Percentiles rank a stretch among this genome's conserved stretches.
Conservation (phyloP, 2,888 invertebrate genomes). For the Apamea sordens region DNA sequence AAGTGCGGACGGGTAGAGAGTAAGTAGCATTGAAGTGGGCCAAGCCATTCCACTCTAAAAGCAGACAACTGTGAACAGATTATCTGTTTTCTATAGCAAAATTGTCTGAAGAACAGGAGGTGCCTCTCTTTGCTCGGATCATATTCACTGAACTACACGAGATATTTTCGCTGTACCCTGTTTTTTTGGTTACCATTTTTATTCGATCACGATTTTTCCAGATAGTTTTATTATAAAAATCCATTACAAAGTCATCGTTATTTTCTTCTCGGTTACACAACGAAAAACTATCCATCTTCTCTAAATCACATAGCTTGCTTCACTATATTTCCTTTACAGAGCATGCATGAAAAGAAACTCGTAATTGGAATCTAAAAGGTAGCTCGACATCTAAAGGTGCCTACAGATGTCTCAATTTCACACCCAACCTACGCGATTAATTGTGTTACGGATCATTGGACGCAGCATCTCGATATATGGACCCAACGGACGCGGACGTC, state of each 20-base stretch:
- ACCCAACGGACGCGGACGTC: slow-evolving; percentile 38
- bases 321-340: slow-evolving; percentile 8
- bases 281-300: neutral
- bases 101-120: neutral
- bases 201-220: neutral
- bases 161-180: neutral
- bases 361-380: slow-evolving; percentile 47
- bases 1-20: neutral
- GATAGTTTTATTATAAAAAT: too few species aligned
- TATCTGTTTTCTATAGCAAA: neutral
- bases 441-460: slow-evolving; percentile 57
- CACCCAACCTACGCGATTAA: slow-evolving; percentile 52
- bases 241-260: neutral
- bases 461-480: slow-evolving; percentile 51
- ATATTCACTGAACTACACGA: neutral
- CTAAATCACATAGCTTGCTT: neutral
- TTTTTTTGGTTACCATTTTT: neutral
- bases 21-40: neutral
- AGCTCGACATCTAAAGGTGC: slow-evolving; percentile 31
- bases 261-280: neutral
- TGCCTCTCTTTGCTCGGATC: neutral
- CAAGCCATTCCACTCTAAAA: neutral
- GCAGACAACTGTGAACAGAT: neutral
- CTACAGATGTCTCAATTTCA: slow-evolving; percentile 54
- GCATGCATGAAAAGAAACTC: slow-evolving; percentile 37